Evolutionary conservation across 2,113 vertebrate species (phyloP).

Genomic region (Sylvietta virens): DNA sequence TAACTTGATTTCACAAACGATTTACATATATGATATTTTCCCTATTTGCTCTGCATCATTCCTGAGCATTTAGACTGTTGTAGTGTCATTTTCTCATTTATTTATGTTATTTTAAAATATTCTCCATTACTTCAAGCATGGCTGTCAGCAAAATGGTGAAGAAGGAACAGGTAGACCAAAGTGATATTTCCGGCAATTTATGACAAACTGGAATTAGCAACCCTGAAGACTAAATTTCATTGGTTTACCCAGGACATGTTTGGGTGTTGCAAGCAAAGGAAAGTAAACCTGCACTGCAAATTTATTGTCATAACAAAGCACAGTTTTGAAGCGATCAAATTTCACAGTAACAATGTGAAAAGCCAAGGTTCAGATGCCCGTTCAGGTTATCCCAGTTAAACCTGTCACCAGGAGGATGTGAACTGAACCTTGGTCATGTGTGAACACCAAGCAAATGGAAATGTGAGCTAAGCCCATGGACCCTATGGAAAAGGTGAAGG

Average conservation of each 20-base stretch:
- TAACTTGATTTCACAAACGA: conserved; percentile 58
- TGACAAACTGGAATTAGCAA: not conserved
- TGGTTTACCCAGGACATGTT: not conserved
- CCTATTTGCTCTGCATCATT: conserved; percentile 4
- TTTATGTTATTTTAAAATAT: conserved; percentile 1
- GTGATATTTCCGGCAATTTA: not conserved
- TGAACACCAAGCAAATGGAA: not conserved
- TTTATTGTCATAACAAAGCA: not conserved
- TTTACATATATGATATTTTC: conserved; percentile 48
- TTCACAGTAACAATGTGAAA: not conserved
- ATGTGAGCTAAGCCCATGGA: not conserved
- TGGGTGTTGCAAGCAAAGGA: not conserved
- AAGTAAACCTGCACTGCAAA: not conserved
- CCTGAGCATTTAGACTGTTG: not conserved
- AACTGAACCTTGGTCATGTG: not conserved
- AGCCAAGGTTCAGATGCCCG: not conserved
- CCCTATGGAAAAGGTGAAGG: not conserved
- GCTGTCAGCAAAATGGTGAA: not conserved
- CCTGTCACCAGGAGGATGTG: not conserved
- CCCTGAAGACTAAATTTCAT: not conserved
- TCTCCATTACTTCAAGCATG: not conserved
- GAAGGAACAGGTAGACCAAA: not conserved
- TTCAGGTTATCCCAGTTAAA: not conserved
- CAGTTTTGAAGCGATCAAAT: not conserved
- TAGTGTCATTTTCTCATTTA: not conserved